These are phyloP conservation scores for Acrocephalus scirpaceus DNA, from an alignment of 2,797 vertebrate genomes.

Conservation along the genomic window DNA sequence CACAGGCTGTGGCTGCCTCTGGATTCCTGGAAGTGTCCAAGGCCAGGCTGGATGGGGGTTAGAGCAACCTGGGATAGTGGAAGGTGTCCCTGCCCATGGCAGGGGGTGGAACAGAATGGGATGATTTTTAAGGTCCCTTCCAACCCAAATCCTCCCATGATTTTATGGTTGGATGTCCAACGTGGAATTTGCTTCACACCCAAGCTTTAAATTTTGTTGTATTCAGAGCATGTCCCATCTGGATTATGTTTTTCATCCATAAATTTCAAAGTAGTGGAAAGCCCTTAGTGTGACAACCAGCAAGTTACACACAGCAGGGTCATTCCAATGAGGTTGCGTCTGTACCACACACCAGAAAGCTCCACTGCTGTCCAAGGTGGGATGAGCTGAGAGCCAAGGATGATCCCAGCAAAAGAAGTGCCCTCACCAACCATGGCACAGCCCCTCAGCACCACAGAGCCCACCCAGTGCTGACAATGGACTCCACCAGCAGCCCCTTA, in stretches of 20 bases:
- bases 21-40: background rate
- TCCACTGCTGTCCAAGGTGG: background rate
- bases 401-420: background rate
- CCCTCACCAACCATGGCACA: background rate
- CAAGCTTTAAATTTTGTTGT: background rate
- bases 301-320: background rate
- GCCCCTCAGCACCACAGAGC: background rate
- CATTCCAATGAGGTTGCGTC: accelerated
- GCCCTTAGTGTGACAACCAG: background rate
- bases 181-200: background rate
- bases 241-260: background rate
- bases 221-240: background rate
- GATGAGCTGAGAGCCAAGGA: background rate
- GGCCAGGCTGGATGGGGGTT: background rate
- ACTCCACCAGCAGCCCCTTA: accelerated
- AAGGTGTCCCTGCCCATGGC: background rate
- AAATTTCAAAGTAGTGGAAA: background rate
- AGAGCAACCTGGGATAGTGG: accelerated
- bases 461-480: background rate
- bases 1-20: background rate
- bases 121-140: background rate
- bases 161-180: background rate
- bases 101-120: accelerated
- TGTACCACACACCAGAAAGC: background rate
- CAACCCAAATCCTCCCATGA: background rate